A percentile compares a stretch with the other conserved stretches of the same genome.
These are phyloP conservation scores for Choloepus didactylus DNA, from an alignment of 2,797 vertebrate genomes.

Conservation along the genomic window DNA sequence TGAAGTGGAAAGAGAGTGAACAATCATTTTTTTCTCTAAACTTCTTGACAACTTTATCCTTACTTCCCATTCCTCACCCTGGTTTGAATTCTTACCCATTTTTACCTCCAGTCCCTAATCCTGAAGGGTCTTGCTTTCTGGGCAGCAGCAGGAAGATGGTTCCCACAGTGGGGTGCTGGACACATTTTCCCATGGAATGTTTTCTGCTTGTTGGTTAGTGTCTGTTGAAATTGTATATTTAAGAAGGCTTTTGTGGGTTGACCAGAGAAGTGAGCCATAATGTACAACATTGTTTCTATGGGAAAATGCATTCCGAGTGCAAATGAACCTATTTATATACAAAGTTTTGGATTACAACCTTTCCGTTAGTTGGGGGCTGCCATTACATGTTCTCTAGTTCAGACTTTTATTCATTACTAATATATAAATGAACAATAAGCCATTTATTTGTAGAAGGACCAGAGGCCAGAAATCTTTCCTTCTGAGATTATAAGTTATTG, in stretches of 20 bases:
- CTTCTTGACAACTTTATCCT: neutral
- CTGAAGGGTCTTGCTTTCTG: neutral
- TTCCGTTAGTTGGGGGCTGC: neutral
- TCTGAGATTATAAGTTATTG: slow-evolving; percentile 48
- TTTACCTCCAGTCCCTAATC: neutral
- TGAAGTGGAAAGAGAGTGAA: neutral
- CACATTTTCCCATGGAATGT: neutral
- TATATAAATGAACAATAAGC: slow-evolving; percentile 62
- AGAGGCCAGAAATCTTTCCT: slow-evolving; percentile 63
- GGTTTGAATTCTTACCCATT: neutral
- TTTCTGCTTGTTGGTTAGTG: neutral
- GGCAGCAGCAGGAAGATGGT: neutral
- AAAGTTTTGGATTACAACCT: neutral
- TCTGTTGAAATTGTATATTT: neutral
- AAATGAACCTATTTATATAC: neutral
- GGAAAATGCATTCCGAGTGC: slow-evolving; percentile 36
- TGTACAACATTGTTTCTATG: neutral
- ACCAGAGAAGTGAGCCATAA: neutral
- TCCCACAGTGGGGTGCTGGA: neutral
- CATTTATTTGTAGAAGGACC: slow-evolving; percentile 60
- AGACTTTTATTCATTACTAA: slow-evolving; percentile 45
- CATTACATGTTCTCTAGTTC: neutral
- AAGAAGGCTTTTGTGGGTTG: slow-evolving; percentile 3
- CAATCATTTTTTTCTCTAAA: neutral
- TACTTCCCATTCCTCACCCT: neutral